Evolutionary conservation across 2,888 invertebrate species (phyloP), one percentile per base, ranked within the genome.

Genomic region (Polietes domitor): DNA sequence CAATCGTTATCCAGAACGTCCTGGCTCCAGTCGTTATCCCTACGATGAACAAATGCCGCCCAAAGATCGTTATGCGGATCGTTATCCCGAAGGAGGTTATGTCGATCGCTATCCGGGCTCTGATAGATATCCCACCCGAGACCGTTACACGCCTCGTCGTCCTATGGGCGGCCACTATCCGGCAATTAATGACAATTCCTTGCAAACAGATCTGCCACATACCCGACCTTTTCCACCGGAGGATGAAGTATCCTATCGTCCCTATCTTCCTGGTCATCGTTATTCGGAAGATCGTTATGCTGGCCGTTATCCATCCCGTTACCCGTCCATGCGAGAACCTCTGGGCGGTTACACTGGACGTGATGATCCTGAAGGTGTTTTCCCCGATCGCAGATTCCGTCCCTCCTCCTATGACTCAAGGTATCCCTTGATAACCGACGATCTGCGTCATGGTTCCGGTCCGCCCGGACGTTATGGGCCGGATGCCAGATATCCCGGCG

Each of bases 381-480:
- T 93, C 86, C 93, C 93, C 2, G 92, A 92, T 77, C 88, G 91
- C 82, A 90, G 93, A 7, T 92, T 92, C 79, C 92, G 92, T 6
- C 92, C 91, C 9, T 91, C 92, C 0, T 92, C 91, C 0, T 89
- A 89, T 86, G 90, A 91, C 63, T 89, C 91, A 9, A 89, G 93
- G 77, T 85, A 83, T 72, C 93, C 94, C 5, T 76, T 88, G 73
- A n/a, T 85, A 24, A 86, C 89, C 0, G 89, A 88, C 1, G 88
- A 87, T 17, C 83, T 87, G 0, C 87, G 87, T 71, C 74, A 70
- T n/a, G 80, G 80, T 6, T 76, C 81, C 2, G 81, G 84, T 21
- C 76, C 78, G 17, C 80, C 83, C 21, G 70, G 82, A 21, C 86
- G 88, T 1, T 89, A 87, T 50, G 88, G 86, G 0, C 89, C 89